phyloP scores from a whole-genome alignment of 2,888 invertebrate species.

The Melangyna quadrimaculata region DNA sequence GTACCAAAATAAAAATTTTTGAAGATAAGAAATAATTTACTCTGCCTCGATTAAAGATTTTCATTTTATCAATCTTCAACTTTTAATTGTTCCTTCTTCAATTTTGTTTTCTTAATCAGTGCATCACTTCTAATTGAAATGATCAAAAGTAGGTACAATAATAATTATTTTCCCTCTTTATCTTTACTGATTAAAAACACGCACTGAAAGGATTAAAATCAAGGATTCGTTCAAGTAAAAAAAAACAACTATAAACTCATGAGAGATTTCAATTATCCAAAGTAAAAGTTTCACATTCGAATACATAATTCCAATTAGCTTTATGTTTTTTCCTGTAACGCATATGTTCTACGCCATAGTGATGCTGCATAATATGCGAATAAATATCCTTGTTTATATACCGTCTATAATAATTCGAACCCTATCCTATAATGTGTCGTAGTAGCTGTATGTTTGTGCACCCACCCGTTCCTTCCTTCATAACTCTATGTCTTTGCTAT shows the following conservation, averaged over 20 bases:
- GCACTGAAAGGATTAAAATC: not conserved
- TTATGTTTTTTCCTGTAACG: slow-evolving; percentile 23
- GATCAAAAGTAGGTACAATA: no score
- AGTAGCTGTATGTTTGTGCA: not conserved
- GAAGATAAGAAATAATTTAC: no score
- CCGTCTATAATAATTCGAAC: slow-evolving; percentile 18
- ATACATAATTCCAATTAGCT: slow-evolving; percentile 67
- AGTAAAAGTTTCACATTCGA: slow-evolving; percentile 64
- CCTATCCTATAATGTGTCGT: slow-evolving; percentile 39
- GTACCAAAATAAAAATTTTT: no score
- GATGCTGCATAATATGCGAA: not conserved
- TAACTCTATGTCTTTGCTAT: slow-evolving; percentile 18
- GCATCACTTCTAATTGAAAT: no score
- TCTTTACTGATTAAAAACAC: no score
- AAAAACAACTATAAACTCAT: slow-evolving; percentile 11
- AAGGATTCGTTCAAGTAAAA: not conserved
- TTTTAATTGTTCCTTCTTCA: no score
- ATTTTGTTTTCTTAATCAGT: no score
- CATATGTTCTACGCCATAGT: not conserved
- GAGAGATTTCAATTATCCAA: slow-evolving; percentile 54
- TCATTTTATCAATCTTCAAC: no score
- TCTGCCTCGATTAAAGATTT: no score
- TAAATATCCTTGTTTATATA: not conserved
- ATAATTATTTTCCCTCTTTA: no score
- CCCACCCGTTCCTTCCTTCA: not conserved